Base-by-base conservation (phyloP, 2,113 vertebrate genomes). In the Atrichornis clamosus region DNA sequence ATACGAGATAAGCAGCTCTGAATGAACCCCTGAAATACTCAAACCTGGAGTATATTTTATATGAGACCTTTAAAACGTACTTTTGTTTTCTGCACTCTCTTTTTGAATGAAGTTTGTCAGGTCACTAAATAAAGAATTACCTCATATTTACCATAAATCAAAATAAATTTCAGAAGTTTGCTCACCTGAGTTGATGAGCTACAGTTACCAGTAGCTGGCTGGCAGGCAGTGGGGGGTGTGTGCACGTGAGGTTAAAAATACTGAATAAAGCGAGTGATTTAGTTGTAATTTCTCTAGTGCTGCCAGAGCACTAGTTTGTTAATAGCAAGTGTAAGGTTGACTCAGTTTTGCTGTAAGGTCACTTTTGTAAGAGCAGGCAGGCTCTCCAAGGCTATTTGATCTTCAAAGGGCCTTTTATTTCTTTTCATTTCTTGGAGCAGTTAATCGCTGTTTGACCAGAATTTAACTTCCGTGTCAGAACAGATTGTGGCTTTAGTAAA, bases 401-500 rank as follows among this genome's bases (percentile, higher is more conserved):
- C 62, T 93, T 93, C 72, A 93, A 84, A 90, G 74, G 16, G 23
- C 12, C 67, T 94, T 95, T 74, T 87, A 72, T 92, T 95, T 80
- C 62, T 89, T 93, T 90, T 95, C 32, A 39, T 88, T 97, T 94
- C 74, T 95, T 79, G n/a, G 84, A 91, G 88, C 60, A 88, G 75
- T 90, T 86, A 80, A 35, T 89, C 60, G 47, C 74, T 82, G n/a
- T 95, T 97, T 84, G 85, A 68, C 63, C 70, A 96, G 91, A 91
- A 95, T 52, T 59, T 85, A 64, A 94, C 94, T 95, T 97, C 95
- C 15, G 35, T 96, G 88, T 97, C 88, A 84, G 93, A 95, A 87
- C 88, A 91, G 95, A 91, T 47, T 96, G 94, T 95, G 93, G 89
- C 96, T 97, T 97, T 30, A 83, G 78, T 90, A 83, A 96, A 78